Conservation (phyloP, 2,113 vertebrate genomes). For the Tupaia chinensis region DNA sequence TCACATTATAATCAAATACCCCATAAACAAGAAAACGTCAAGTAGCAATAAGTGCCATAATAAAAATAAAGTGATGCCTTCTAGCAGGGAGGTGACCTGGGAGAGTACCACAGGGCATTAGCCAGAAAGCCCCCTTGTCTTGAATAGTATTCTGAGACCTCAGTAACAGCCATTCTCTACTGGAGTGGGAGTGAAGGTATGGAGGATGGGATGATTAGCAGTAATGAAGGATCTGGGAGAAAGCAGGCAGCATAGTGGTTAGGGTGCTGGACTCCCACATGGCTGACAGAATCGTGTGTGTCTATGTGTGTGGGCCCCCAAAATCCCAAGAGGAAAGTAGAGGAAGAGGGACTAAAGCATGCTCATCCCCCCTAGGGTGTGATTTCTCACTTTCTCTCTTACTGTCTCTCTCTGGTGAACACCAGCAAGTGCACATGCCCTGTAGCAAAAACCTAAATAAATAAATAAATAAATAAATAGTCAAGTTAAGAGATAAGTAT, state of each 20-base stretch:
- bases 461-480: too few relatives aligned
- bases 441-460: too few relatives aligned
- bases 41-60: neutral
- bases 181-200: fast-evolving
- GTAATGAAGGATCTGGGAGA: fast-evolving
- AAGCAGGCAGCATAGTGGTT: neutral
- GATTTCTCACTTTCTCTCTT: too few relatives aligned
- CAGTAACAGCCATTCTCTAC: neutral
- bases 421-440: too few relatives aligned
- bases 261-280: too few relatives aligned
- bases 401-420: too few relatives aligned
- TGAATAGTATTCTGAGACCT: neutral
- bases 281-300: too few relatives aligned
- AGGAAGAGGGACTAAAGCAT: too few relatives aligned
- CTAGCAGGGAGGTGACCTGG: neutral
- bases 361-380: too few relatives aligned
- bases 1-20: neutral
- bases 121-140: neutral
- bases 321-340: too few relatives aligned
- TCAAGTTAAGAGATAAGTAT: neutral
- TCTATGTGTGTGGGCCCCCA: too few relatives aligned
- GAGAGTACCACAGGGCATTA: neutral
- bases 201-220: fast-evolving
- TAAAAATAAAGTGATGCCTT: neutral
- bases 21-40: neutral